These are phyloP conservation scores for Gnatocerus cornutus DNA, from an alignment of 2,888 invertebrate genomes.

Conservation along the genomic window DNA sequence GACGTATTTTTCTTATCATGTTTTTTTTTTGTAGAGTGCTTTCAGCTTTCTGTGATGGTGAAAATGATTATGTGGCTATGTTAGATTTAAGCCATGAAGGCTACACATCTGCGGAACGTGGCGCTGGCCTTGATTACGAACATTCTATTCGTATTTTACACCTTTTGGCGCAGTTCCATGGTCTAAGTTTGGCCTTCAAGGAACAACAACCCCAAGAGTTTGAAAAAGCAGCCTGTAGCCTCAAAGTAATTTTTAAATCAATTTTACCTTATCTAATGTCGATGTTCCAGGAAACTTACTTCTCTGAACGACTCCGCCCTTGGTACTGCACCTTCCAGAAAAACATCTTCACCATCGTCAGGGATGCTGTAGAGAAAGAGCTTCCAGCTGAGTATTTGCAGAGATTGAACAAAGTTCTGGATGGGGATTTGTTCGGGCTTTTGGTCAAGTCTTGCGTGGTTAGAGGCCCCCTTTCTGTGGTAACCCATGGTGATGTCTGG, in stretches of 20 bases:
- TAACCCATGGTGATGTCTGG: conserved; percentile 85
- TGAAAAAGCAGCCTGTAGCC: conserved; percentile 51
- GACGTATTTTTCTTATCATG: background rate
- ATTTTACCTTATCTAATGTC: background rate
- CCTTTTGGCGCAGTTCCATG: conserved; percentile 71
- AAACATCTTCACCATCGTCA: conserved; percentile 73
- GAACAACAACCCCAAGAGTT: conserved; percentile 67
- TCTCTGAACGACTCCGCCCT: conserved; percentile 71
- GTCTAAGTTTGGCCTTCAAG: conserved; percentile 70
- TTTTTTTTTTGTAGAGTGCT: conserved; percentile 17
- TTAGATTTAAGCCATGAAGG: conserved; percentile 68
- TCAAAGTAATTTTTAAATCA: conserved; percentile 46
- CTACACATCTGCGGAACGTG: conserved; percentile 64
- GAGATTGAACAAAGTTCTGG: conserved; percentile 54
- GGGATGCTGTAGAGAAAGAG: conserved; percentile 79
- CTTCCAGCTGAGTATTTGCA: conserved; percentile 61
- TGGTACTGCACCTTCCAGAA: conserved; percentile 76
- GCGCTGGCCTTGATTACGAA: conserved; percentile 61
- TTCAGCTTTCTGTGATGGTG: conserved; percentile 63
- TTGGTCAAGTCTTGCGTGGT: conserved; percentile 49
- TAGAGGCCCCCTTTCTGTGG: conserved; percentile 66
- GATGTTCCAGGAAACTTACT: conserved; percentile 74
- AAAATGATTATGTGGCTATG: conserved; percentile 69
- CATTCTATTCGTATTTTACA: conserved; percentile 65
- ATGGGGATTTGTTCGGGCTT: conserved; percentile 55